phyloP scores from a whole-genome alignment of 1,140 invertebrate genomes.

The Dreissena polymorpha region DNA sequence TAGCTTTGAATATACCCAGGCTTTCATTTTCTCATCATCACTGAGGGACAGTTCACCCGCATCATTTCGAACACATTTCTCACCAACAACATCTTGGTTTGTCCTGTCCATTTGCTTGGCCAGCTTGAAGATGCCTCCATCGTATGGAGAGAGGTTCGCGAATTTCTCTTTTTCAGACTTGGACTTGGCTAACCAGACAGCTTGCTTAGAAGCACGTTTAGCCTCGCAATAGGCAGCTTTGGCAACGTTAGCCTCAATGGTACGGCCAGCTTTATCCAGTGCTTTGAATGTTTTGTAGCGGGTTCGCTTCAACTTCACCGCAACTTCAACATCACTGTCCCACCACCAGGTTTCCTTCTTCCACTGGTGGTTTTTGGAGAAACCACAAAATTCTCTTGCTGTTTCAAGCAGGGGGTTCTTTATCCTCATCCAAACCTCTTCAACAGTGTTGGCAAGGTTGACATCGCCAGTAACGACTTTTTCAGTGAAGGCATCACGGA shows the following conservation, averaged over 20 bases:
- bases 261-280: no score
- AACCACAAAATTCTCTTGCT: slow-evolving; percentile 10
- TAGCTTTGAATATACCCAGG: slow-evolving; percentile 1
- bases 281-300: not conserved
- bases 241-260: not conserved
- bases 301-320: slow-evolving; percentile 5
- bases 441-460: slow-evolving; percentile 1
- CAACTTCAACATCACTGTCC: slow-evolving; percentile 22
- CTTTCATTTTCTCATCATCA: slow-evolving; percentile 31
- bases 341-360: slow-evolving; percentile 28
- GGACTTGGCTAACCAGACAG: slow-evolving; percentile 26
- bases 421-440: slow-evolving; percentile 18
- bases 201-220: slow-evolving; percentile 3
- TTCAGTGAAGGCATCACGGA: slow-evolving; percentile 11
- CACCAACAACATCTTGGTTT: slow-evolving; percentile 30
- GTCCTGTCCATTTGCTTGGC: slow-evolving; percentile 42
- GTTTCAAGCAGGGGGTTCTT: slow-evolving; percentile 1
- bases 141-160: slow-evolving; percentile 11
- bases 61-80: slow-evolving; percentile 31
- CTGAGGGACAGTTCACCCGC: slow-evolving; percentile 23
- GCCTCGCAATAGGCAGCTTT: slow-evolving; percentile 15
- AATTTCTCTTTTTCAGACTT: slow-evolving; percentile 22
- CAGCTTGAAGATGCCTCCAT: slow-evolving; percentile 21
- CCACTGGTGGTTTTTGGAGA: slow-evolving; percentile 30
- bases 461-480: slow-evolving; percentile 11